These are phyloP conservation scores for Poecilia gillii DNA, from an alignment of 2,797 vertebrate species.

Conservation along the genomic window DNA sequence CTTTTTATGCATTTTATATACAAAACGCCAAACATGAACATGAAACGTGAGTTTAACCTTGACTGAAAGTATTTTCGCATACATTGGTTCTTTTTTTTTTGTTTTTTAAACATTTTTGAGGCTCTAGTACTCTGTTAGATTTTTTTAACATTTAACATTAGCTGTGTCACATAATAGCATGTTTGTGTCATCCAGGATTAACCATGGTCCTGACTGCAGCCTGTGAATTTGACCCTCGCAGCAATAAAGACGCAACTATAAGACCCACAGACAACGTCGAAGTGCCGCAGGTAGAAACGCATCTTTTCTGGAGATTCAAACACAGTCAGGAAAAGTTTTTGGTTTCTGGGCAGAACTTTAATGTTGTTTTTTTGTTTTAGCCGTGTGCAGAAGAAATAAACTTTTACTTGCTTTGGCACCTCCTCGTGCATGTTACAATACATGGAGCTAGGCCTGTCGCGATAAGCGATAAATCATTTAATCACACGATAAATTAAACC, in stretches of 20 bases:
- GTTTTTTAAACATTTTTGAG: neutral
- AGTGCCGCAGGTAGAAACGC: slow-evolving; percentile 90
- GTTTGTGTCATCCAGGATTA: slow-evolving; percentile 82
- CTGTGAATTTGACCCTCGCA: slow-evolving; percentile 97
- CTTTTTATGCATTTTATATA: slow-evolving; percentile 99
- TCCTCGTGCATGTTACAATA: neutral
- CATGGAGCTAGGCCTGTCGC: neutral
- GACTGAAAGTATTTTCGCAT: neutral
- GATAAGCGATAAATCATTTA: too few species aligned
- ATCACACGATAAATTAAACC: too few species aligned
- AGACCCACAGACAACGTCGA: slow-evolving; percentile 96
- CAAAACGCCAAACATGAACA: slow-evolving; percentile 99
- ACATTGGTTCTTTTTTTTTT: neutral
- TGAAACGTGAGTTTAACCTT: slow-evolving; percentile 90
- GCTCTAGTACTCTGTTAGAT: neutral
- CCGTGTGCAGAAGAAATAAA: neutral
- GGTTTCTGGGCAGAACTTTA: neutral
- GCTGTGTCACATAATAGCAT: neutral
- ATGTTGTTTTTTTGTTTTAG: neutral
- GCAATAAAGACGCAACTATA: slow-evolving; percentile 97
- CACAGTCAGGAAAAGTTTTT: neutral
- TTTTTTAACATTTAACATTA: neutral
- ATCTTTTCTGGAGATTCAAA: neutral
- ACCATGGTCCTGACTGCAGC: slow-evolving; percentile 96
- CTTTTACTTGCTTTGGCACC: neutral